A percentile compares a stretch with the other conserved stretches of the same genome.
Evolutionary conservation across 2,113 vertebrate genomes (phyloP).

Genomic region (Campylorhamphus procurvoides): DNA sequence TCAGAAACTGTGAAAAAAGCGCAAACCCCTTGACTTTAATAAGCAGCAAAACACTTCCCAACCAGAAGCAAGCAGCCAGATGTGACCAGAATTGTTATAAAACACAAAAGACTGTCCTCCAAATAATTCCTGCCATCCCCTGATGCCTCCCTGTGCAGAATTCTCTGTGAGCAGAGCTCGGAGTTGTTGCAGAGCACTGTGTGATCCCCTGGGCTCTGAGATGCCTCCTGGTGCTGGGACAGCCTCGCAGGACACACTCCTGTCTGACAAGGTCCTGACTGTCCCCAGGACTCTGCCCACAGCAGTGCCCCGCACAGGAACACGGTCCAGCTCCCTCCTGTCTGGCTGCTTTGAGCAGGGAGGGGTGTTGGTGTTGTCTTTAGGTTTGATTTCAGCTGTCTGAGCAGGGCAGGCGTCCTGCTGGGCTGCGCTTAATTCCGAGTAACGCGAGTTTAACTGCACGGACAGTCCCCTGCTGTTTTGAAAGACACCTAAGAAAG

Average conservation of each 20-base stretch:
- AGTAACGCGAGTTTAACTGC: neutral
- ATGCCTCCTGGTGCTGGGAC: neutral
- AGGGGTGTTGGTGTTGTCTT: neutral
- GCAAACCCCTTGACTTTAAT: neutral
- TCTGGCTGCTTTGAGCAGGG: neutral
- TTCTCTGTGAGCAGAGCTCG: neutral
- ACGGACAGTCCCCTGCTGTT: constrained; percentile 9
- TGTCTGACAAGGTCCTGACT: neutral
- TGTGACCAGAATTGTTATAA: neutral
- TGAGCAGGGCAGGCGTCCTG: neutral
- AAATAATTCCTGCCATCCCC: neutral
- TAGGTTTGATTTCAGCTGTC: neutral
- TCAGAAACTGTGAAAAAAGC: constrained; percentile 34
- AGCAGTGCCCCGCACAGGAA: accelerated
- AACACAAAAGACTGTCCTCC: neutral
- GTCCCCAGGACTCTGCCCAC: neutral
- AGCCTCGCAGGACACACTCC: neutral
- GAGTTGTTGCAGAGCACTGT: neutral
- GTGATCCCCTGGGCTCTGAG: neutral
- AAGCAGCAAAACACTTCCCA: neutral
- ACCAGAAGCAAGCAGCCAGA: neutral
- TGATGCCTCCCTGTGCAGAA: neutral
- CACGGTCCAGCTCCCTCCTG: neutral
- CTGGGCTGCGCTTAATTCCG: constrained; percentile 18
- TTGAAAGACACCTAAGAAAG: constrained; percentile 52